Percentiles rank a stretch among this genome's conserved stretches.
These are phyloP conservation scores for Drosophila borealis DNA, from an alignment of 2,888 invertebrate genomes.

Conservation along the genomic window DNA sequence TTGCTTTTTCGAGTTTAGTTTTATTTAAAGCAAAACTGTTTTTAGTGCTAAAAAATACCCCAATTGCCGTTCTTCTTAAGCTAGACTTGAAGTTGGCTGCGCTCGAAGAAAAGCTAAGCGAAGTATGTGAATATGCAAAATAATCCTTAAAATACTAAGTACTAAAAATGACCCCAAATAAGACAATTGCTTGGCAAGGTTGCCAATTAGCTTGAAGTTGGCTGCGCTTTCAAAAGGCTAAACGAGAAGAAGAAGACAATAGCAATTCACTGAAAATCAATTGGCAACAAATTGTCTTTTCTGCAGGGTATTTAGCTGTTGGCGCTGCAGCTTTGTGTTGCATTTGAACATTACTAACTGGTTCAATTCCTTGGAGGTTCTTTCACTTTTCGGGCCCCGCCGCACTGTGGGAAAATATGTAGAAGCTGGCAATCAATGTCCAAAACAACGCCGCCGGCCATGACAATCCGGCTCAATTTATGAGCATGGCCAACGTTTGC, in stretches of 20 bases:
- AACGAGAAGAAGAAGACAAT: not conserved
- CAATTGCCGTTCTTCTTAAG: too few relatives aligned
- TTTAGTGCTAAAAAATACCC: not conserved
- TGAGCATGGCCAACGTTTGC: conserved; percentile 52
- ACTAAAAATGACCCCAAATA: not conserved
- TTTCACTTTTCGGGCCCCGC: conserved; percentile 71
- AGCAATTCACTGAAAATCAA: not conserved
- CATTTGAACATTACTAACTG: conserved; percentile 44
- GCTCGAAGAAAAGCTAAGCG: too few relatives aligned
- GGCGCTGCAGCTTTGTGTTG: not conserved
- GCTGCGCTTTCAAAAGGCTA: not conserved
- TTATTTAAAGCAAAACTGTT: not conserved
- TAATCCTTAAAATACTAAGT: too few relatives aligned
- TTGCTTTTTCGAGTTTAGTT: not conserved
- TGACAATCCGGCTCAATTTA: conserved; percentile 75
- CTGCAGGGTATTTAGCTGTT: conserved; percentile 30
- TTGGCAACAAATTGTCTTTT: not conserved
- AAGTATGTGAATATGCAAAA: too few relatives aligned
- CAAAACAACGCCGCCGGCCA: conserved; percentile 68
- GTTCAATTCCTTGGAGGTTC: conserved; percentile 50
- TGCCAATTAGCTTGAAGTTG: not conserved
- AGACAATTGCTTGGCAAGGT: not conserved
- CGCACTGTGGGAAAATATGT: conserved; percentile 78
- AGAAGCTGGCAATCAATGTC: conserved; percentile 80
- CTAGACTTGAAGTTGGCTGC: too few relatives aligned